Evolutionary conservation across 1,140 invertebrate species (phyloP), one percentile per base, ranked within the genome.

Genomic region (Sycophila sp.): DNA sequence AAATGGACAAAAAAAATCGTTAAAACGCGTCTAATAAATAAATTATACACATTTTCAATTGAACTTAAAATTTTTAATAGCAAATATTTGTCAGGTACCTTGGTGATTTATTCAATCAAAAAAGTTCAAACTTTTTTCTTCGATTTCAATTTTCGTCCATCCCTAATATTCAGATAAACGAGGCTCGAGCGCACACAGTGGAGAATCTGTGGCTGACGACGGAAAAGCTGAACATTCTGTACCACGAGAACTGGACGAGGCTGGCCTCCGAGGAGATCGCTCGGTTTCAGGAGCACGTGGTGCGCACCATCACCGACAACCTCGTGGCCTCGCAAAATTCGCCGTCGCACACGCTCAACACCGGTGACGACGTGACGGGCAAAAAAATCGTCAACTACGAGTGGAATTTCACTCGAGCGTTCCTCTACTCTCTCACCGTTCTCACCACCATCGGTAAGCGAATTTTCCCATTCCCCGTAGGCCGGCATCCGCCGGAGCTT

Each of bases 191-290:
- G 7, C 90, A 90, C 73, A 94, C 93, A 11, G 94, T 96, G 8
- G 93, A 94, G 81, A 94, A 92, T 80, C 94, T 98, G 73, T 98
- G 96, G 97, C 93, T 96, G 78, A 96, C 98, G 49, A 98, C 97
- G 13, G 94, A 96, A 74, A 93, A 92, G 59, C 88, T 98, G 55
- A 98, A 98, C 83, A 96, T 98, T 76, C 88, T 98, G 13, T 97
- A 98, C 84, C 92, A 94, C 76, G 94, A 97, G 81, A 98, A 98
- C 84, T 98, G 96, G 96, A 98, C 96, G 49, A 89, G 92, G 78
- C 86, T 96, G 79, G 91, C 94, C 38, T 90, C 92, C 75, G 90
- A 94, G 80, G 94, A 98, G 85, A 94, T 98, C 74, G 91, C 92
- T 49, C 90, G 91, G 75, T 98, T 98, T 86, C 95, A 97, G 85